Conservation (phyloP, 2,113 vertebrate genomes). For the Deroptyus accipitrinus region DNA sequence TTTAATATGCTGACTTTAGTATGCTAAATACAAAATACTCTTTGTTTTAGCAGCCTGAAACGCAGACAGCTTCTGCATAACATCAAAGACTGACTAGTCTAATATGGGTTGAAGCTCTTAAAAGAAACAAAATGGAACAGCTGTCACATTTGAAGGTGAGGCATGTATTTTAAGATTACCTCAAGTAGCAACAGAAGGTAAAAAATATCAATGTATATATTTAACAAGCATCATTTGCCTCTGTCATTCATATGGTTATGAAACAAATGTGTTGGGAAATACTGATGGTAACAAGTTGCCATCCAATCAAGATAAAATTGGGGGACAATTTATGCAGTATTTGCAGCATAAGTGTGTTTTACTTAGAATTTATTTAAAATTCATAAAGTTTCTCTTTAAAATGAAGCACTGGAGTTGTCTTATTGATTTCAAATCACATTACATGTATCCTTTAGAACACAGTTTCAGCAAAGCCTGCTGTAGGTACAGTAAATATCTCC, state of each 20-base stretch:
- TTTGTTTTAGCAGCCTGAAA: constrained; percentile 48
- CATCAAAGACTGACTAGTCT: constrained; percentile 19
- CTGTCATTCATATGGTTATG: constrained; percentile 30
- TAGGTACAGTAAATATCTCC: constrained; percentile 42
- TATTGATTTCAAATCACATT: constrained; percentile 41
- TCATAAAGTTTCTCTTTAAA: constrained; percentile 3
- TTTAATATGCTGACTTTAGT: constrained; percentile 60
- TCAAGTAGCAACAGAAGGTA: constrained; percentile 50
- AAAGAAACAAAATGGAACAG: background rate
- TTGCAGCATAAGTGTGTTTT: background rate
- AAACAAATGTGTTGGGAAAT: constrained; percentile 2
- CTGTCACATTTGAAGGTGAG: constrained; percentile 32
- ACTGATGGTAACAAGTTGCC: background rate
- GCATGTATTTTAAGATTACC: constrained; percentile 26
- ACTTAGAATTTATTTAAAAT: constrained; percentile 30
- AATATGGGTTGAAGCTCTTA: background rate
- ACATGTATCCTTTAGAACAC: background rate
- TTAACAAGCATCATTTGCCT: constrained; percentile 40
- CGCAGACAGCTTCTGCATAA: constrained; percentile 7
- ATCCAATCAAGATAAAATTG: constrained; percentile 10
- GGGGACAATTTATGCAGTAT: background rate
- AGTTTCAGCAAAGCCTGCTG: constrained; percentile 28
- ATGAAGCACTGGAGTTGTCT: background rate
- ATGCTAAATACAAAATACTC: constrained; percentile 39
- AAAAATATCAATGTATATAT: constrained; percentile 34